Conservation (phyloP, 2,888 invertebrate species). For the Liodrosophila aerea region DNA sequence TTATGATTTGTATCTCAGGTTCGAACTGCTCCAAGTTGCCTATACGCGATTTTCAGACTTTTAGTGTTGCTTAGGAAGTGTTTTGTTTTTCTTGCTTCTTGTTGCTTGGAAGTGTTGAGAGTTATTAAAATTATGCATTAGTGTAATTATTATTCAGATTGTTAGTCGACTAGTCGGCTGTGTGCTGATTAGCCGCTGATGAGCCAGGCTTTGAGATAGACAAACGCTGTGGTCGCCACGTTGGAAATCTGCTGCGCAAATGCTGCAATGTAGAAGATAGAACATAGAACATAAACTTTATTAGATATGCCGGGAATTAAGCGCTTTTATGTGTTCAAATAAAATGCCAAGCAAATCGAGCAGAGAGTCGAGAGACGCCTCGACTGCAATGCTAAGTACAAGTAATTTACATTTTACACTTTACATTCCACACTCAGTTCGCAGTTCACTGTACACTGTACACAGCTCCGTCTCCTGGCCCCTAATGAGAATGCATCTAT, state of each 20-base stretch:
- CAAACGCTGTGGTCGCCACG: conserved; percentile 57
- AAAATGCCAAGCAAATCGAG: conserved; percentile 35
- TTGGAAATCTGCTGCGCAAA: conserved; percentile 58
- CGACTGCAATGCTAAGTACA: conserved; percentile 32
- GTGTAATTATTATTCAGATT: not conserved
- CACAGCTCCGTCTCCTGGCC: too few relatives aligned
- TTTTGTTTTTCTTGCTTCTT: conserved; percentile 11
- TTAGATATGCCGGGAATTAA: conserved; percentile 48
- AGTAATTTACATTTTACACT: conserved; percentile 34
- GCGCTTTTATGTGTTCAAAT: conserved; percentile 52
- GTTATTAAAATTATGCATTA: conserved; percentile 3
- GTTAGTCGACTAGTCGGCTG: not conserved
- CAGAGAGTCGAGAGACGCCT: conserved; percentile 13
- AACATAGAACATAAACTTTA: conserved; percentile 55
- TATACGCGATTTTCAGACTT: conserved; percentile 58
- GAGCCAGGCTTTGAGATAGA: conserved; percentile 72
- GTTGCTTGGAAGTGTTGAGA: not conserved
- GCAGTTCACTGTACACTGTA: too few relatives aligned
- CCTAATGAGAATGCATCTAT: conserved; percentile 45
- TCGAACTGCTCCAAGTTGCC: conserved; percentile 28
- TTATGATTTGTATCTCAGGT: conserved; percentile 16
- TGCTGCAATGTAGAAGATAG: conserved; percentile 42
- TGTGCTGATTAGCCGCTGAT: conserved; percentile 63
- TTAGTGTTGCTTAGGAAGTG: conserved; percentile 53
- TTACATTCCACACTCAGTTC: conserved; percentile 31